Base-by-base conservation (phyloP, 2,888 invertebrate genomes). In the Thereva unica region DNA sequence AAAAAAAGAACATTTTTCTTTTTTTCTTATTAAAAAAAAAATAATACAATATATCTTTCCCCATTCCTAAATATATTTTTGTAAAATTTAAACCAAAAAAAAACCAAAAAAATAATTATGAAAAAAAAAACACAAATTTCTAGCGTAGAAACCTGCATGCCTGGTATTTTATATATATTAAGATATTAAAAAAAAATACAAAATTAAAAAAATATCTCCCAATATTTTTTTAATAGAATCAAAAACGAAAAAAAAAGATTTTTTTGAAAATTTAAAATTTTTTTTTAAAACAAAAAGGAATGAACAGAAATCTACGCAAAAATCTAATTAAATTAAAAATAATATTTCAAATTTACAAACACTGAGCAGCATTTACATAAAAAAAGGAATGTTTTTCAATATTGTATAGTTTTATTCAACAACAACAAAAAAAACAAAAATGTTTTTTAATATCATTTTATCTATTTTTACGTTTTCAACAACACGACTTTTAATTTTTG, bases 371-470 rank as follows among this genome's bases (percentile, higher is more conserved):
- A 61, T 37, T 50, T 9, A 23, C 23, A 23, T n/a, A 23, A 23
- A 23, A 38, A 61, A 61, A 50, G 61, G 61, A 61, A 61, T 61
- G 50, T 37, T 61, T 57, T 23, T 40, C n/a, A 47, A 59, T 37
- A 38, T 49, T 59, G 42, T 59, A 9, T 49, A 12, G 49, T 6
- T 49, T 5, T 38, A 49, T 49, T 12, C 9, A 3, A 53, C 9
- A 5, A n/a, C n/a, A n/a, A n/a, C n/a, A n/a, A n/a, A n/a, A 5
- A 38, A 5, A 38, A 38, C 9, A 37, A 38, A 9, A 52, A 37
- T 53, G 38, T 38, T 53, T 53, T 53, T 10, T 5, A 53, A 10
- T 53, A 35, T 52, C 23, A 5, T 35, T 23, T 52, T 52, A 34
- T 52, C 47, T n/a, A 23, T 23, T 23, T 23, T 23, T 23, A 23